These are phyloP conservation scores for Dynastes grantii DNA, from an alignment of 2,888 invertebrate genomes.

Conservation along the genomic window DNA sequence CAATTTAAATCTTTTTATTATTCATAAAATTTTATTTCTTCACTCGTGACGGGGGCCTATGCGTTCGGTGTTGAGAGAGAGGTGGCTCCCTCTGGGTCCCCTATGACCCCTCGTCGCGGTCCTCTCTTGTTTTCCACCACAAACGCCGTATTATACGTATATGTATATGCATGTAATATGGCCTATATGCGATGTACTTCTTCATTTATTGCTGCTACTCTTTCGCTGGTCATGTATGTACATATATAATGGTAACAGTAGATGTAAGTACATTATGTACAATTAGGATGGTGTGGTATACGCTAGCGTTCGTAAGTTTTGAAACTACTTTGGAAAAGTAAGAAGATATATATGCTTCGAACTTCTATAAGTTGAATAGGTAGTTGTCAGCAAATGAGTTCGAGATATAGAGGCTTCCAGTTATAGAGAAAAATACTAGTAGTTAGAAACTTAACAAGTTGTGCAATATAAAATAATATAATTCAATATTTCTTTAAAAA, in stretches of 20 bases:
- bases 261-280: background rate
- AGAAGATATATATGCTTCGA: too few species aligned
- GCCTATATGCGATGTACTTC: background rate
- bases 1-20: conserved; percentile 71
- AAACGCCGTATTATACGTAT: background rate
- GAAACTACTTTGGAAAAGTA: too few species aligned
- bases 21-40: conserved; percentile 70
- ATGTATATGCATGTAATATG: background rate
- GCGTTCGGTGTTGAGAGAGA: background rate
- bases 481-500: too few species aligned
- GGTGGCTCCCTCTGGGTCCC: too few species aligned
- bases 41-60: conserved; percentile 10
- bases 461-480: too few species aligned
- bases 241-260: background rate
- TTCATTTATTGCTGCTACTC: background rate
- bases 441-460: too few species aligned
- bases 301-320: background rate
- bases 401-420: too few species aligned
- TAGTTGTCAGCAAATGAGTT: too few species aligned
- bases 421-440: too few species aligned
- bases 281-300: conserved; percentile 14
- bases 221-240: background rate
- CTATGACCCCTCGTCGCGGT: background rate
- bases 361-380: too few species aligned
- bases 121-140: background rate